Evolutionary conservation across 1,140 invertebrate genomes (phyloP).

Genomic region (Megalopta genalis): DNA sequence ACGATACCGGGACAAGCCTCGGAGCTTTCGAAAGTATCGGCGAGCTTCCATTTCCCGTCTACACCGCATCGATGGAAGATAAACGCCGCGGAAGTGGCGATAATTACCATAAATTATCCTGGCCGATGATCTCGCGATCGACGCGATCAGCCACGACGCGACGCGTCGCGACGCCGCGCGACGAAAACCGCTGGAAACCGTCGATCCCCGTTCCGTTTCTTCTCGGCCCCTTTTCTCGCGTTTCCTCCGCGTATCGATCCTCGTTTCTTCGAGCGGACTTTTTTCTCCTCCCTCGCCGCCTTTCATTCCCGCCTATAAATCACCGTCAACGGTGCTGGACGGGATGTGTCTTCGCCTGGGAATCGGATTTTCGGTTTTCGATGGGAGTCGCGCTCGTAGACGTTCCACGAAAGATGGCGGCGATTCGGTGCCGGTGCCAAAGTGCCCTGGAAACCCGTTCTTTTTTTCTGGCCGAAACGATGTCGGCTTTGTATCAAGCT

Average conservation of each 20-base stretch:
- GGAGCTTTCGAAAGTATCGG: background rate
- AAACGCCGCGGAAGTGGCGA: background rate
- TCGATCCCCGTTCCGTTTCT: background rate
- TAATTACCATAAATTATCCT: constrained; percentile 33
- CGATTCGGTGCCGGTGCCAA: background rate
- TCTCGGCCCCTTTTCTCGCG: background rate
- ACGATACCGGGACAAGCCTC: background rate
- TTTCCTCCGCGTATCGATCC: constrained; percentile 38
- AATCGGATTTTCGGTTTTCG: constrained; percentile 58
- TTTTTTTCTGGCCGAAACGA: too few species aligned
- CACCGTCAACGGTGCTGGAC: constrained; percentile 51
- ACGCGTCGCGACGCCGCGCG: too few species aligned
- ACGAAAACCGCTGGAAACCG: background rate
- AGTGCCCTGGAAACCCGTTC: too few species aligned
- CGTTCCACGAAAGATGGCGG: constrained; percentile 10
- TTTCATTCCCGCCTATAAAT: constrained; percentile 56
- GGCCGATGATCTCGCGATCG: background rate
- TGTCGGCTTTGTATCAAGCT: too few species aligned
- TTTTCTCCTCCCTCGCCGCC: background rate
- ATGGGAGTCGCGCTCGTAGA: constrained; percentile 13
- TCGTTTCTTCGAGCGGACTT: constrained; percentile 5
- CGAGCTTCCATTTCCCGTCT: background rate
- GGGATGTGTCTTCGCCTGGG: constrained; percentile 53
- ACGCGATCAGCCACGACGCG: background rate
- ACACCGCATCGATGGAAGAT: background rate